Evolutionary conservation across 2,797 vertebrate genomes (phyloP), one percentile per base, ranked within the genome.

Genomic region (Cyclura pinguis): DNA sequence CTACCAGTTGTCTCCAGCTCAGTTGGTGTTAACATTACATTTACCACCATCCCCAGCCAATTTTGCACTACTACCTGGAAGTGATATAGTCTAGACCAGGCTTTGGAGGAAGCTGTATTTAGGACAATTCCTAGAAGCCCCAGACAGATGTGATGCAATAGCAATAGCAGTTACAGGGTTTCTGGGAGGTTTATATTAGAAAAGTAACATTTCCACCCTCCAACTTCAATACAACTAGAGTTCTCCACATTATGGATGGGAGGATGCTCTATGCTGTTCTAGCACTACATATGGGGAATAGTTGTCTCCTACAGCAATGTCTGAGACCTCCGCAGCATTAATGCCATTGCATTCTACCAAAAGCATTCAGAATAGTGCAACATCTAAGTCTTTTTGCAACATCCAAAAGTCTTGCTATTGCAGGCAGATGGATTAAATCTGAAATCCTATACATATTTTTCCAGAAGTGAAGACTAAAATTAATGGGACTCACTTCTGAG

Each of bases 341-440:
- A 55, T 22, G 55, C 12, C 16, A 69, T 9, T 81, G 24, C 35
- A 32, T 24, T 24, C 87, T 32, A 18, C 8, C 27, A 38, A 73
- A 69, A 67, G 18, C 64, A 80, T 81, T 72, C n/a, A 27, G 59
- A 57, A 18, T 35, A 14, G 13, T 76, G 16, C 38, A 52, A 20
- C 6, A 32, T 35, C 35, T 0, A n/a, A 47, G 3, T 80, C 27
- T 77, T 72, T 42, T 87, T 38, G 29, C 77, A 20, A 1, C 20
- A 74, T 52, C n/a, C 24, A 85, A 24, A 73, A 62, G 74, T 74
- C 50, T 74, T 81, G 14, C 55, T 69, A 76, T 88, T 83, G 77
- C 4, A 22, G n/a, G 2, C 22, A 77, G 59, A 35, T 9, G 29
- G 47, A 38, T 85, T 16, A 35, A 73, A 35, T 12, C 72, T 35